Conservation (phyloP, 2,888 invertebrate species). For the Trichopria drosophilae region DNA sequence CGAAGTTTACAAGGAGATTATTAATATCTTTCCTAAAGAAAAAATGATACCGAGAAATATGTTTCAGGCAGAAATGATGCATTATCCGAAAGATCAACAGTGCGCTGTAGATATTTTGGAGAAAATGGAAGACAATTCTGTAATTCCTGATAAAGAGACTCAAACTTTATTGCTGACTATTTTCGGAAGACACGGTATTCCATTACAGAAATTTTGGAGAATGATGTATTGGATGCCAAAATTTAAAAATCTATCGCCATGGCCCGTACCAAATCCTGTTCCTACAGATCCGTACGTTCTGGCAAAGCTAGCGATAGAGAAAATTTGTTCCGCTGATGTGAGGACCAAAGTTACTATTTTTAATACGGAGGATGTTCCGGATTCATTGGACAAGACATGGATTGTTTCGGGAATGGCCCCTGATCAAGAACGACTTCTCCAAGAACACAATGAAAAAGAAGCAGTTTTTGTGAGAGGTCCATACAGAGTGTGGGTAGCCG, state of each 20-base stretch:
- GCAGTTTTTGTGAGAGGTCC: constrained; percentile 85
- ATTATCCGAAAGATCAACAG: constrained; percentile 95
- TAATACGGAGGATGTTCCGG: constrained; percentile 72
- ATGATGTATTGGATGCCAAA: constrained; percentile 95
- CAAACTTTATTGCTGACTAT: constrained; percentile 79
- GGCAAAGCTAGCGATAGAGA: constrained; percentile 78
- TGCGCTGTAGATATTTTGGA: constrained; percentile 87
- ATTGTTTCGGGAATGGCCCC: constrained; percentile 85
- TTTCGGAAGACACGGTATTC: constrained; percentile 79
- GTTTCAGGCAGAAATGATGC: constrained; percentile 87
- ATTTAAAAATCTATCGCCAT: constrained; percentile 87
- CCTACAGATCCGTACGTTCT: constrained; percentile 77
- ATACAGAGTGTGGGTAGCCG: constrained; percentile 76
- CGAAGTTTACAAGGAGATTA: constrained; percentile 81
- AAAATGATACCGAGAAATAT: constrained; percentile 80
- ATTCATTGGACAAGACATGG: constrained; percentile 87
- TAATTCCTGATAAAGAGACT: constrained; percentile 89
- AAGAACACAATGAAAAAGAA: constrained; percentile 64
- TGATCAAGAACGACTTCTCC: constrained; percentile 71
- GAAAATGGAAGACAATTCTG: constrained; percentile 92
- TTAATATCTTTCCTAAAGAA: constrained; percentile 87
- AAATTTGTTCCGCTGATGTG: constrained; percentile 83
- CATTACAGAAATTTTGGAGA: constrained; percentile 74
- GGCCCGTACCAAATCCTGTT: constrained; percentile 76
- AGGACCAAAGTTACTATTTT: constrained; percentile 69